These are phyloP conservation scores for Erebia aethiops DNA, from an alignment of 2,888 invertebrate genomes.

Conservation along the genomic window DNA sequence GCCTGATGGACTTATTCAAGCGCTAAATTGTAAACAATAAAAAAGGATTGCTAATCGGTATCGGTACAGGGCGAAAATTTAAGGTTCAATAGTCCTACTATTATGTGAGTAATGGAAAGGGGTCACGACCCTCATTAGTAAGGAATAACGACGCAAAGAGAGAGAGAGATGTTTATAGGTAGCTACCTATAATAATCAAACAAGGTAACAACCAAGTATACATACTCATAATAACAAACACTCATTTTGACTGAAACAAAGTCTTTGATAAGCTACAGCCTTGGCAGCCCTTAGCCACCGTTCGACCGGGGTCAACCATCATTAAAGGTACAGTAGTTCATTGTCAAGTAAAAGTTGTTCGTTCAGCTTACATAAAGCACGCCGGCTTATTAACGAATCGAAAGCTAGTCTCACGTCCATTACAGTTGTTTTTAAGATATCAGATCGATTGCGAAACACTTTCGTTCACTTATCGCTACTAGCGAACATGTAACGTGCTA, in stretches of 20 bases:
- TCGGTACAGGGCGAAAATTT: not conserved
- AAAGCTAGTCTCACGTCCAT: constrained; percentile 35
- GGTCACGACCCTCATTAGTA: no score
- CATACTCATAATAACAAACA: not conserved
- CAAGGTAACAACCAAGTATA: no score
- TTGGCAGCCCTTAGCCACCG: constrained; percentile 13
- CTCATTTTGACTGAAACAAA: not conserved
- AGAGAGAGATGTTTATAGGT: no score
- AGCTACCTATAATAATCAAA: no score
- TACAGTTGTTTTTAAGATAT: constrained; percentile 34
- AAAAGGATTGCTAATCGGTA: not conserved
- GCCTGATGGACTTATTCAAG: constrained; percentile 5
- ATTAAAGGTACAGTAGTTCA: constrained; percentile 50
- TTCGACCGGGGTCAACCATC: constrained; percentile 52
- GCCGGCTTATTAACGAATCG: constrained; percentile 38
- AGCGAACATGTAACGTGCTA: constrained; percentile 21
- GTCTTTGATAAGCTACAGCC: not conserved
- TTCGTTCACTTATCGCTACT: constrained; percentile 28
- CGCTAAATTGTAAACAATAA: constrained; percentile 19
- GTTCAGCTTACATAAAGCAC: constrained; percentile 38
- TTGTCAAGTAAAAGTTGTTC: constrained; percentile 68
- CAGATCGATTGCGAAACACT: constrained; percentile 37
- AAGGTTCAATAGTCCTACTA: no score
- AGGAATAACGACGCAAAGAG: no score
- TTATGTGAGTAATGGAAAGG: no score